Percentiles rank a stretch among this genome's conserved stretches.
These are phyloP conservation scores for Desmodus rotundus DNA, from an alignment of 2,113 vertebrate species.

Conservation along the genomic window DNA sequence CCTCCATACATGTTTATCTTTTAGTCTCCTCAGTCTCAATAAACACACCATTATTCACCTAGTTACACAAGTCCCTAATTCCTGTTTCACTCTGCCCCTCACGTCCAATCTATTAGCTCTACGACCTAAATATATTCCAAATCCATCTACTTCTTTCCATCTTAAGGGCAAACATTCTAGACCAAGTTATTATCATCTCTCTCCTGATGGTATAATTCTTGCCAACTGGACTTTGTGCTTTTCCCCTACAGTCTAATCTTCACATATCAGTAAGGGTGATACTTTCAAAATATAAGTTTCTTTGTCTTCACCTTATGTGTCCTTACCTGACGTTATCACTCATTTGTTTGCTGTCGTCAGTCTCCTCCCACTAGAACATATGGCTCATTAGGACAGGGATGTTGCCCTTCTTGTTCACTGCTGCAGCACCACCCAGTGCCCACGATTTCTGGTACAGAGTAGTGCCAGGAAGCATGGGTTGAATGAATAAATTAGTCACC, in stretches of 20 bases:
- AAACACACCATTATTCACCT: background rate
- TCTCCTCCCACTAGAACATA: background rate
- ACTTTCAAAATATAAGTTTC: background rate
- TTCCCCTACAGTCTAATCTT: background rate
- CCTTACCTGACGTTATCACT: background rate
- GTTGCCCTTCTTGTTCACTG: background rate
- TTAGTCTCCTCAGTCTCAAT: background rate
- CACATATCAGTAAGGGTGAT: background rate
- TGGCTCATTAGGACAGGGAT: background rate
- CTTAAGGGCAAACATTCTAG: background rate
- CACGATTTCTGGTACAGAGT: background rate
- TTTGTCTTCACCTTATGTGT: background rate
- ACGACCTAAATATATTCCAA: background rate
- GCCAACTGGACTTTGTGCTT: background rate
- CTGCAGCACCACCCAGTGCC: background rate
- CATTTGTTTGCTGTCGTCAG: background rate
- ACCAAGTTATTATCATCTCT: background rate
- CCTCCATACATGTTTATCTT: background rate
- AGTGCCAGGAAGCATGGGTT: background rate
- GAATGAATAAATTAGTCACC: background rate
- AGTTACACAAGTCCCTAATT: background rate
- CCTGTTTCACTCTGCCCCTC: background rate
- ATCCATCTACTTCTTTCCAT: background rate
- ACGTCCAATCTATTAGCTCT: background rate
- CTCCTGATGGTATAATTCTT: background rate